Percentiles rank a stretch among this genome's conserved stretches.
Evolutionary conservation across 1,140 invertebrate species (phyloP).

Genomic region (Mactra quadrangularis): DNA sequence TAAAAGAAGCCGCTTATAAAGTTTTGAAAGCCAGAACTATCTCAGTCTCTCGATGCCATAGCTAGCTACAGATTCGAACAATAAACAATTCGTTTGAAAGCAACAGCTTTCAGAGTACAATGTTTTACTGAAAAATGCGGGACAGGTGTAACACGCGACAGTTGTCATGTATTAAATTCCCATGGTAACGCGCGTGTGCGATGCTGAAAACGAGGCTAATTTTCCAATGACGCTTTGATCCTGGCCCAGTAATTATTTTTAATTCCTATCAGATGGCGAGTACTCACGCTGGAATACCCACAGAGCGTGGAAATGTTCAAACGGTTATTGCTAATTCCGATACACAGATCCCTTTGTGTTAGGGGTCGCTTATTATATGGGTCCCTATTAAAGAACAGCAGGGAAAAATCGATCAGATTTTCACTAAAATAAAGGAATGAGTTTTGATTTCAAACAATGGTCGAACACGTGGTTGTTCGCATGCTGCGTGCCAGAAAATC

Average conservation of each 20-base stretch:
- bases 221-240: conserved; percentile 34
- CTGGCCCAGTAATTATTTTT: conserved; percentile 36
- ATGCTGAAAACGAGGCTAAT: conserved; percentile 1
- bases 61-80: no score
- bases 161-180: neutral
- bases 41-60: neutral
- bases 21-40: neutral
- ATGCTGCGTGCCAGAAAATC: no score
- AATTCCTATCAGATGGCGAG: conserved; percentile 45
- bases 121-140: no score
- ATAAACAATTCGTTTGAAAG: no score
- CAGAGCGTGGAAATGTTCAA: conserved; percentile 1
- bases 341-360: conserved; percentile 36
- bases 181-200: conserved; percentile 16
- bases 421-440: no score
- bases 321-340: neutral
- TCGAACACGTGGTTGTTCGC: no score
- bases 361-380: neutral
- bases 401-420: no score
- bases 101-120: no score
- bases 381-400: no score
- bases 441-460: no score
- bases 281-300: conserved; percentile 25
- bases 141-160: conserved; percentile 41
- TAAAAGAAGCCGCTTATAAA: no score